Conservation (phyloP, 2,888 invertebrate genomes). For the Perizoma flavofasciatum region DNA sequence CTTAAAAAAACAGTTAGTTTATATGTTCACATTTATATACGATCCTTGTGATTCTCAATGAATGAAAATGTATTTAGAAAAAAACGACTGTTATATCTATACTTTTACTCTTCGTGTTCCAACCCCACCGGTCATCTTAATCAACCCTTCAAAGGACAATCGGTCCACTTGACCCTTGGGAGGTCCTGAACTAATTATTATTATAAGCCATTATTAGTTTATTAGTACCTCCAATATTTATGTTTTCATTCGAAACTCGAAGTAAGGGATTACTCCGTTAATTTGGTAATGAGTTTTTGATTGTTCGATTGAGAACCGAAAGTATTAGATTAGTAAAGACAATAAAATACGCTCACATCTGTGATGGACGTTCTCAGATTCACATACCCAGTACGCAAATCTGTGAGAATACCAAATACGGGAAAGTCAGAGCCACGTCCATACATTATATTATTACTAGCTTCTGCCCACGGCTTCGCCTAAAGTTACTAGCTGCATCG, state of each 20-base stretch:
- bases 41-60: no score
- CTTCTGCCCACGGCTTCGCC: no score
- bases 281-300: slow-evolving; percentile 31
- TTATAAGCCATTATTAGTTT: slow-evolving; percentile 75
- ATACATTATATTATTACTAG: no score
- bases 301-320: slow-evolving; percentile 22
- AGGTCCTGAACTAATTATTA: slow-evolving; percentile 73
- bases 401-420: no score
- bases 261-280: slow-evolving; percentile 24
- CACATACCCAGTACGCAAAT: no score
- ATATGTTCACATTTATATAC: no score
- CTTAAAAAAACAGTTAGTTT: no score
- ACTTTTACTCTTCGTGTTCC: slow-evolving; percentile 32
- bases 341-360: no score
- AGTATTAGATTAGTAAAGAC: background rate
- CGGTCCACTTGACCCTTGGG: slow-evolving; percentile 73
- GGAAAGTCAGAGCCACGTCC: no score
- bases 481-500: no score
- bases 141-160: slow-evolving; percentile 81
- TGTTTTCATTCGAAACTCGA: slow-evolving; percentile 50
- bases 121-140: slow-evolving; percentile 76
- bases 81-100: slow-evolving; percentile 19
- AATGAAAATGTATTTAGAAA: no score
- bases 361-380: no score
- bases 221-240: slow-evolving; percentile 65